Base-by-base conservation (phyloP, 2,113 vertebrate genomes). In the Gallinago paraguaiae region DNA sequence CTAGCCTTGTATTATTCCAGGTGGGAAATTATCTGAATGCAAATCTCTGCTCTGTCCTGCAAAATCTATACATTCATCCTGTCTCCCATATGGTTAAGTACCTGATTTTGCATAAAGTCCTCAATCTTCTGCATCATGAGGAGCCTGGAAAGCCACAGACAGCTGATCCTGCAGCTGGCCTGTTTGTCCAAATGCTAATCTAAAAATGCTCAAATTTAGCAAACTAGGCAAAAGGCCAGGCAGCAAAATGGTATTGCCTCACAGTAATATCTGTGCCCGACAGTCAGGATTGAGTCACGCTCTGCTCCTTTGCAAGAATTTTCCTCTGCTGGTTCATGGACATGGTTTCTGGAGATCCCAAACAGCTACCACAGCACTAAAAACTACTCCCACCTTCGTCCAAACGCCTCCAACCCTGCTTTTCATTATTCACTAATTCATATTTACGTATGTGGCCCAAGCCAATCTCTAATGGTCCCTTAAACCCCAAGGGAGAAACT, bases 1-100 rank as follows among this genome's bases (percentile, higher is more conserved):
- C 54, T 50, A 94, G 59, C 82, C 57, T 92, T 57, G 37, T 43
- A 53, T 67, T 86, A 72, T 77, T 57, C 88, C 93, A 88, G 67
- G 88, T 84, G 91, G 86, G 77, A 67, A 92, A 53, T 88, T 91
- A 43, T 48, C 78, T 37, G 35, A 56, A 50, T 51, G 57, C 63
- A 87, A 84, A 95, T 83, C 71, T 94, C 82, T 50, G 39, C n/a
- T 87, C 72, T 75, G 64, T 69, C 82, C 65, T 95, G 65, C 68
- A 63, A 64, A 82, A 80, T 65, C 83, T 92, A 39, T 25, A 86
- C 77, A 39, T 91, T 68, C 69, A 76, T 37, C 72, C 60, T 79
- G 50, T 57, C 82, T 81, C 69, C 65, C 74, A 51, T 78, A 63
- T 37, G 90, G 65, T 20, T 51, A 77, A 93, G 60, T 20, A 71